Percentiles rank a stretch among this genome's conserved stretches.
phyloP scores from a whole-genome alignment of 2,797 vertebrate species.

The Cossypha dichroa region DNA sequence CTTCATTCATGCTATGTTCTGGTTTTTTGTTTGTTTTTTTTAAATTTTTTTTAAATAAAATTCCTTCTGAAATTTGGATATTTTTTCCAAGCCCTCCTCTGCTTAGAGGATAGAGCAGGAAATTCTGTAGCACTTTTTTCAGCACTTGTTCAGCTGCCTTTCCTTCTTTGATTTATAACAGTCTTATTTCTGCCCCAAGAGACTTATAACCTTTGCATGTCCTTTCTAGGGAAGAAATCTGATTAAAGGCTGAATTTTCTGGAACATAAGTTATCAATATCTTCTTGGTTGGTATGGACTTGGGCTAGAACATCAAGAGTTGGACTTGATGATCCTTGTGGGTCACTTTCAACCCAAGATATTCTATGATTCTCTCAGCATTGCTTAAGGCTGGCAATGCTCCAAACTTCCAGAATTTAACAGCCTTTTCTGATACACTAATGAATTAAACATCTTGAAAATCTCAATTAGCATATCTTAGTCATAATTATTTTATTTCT shows the following conservation, averaged over 20 bases:
- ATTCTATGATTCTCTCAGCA: not conserved
- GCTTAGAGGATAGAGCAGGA: not conserved
- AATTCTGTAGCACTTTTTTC: not conserved
- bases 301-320: not conserved
- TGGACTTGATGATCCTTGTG: not conserved
- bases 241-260: not conserved
- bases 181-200: not conserved
- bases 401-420: not conserved
- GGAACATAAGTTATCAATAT: not conserved
- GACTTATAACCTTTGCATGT: not conserved
- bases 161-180: not conserved
- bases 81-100: not conserved
- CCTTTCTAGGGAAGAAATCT: not conserved
- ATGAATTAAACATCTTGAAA: conserved; percentile 4
- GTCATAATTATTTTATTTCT: conserved; percentile 2
- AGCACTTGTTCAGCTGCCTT: not conserved
- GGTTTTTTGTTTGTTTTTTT: too few species aligned
- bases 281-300: not conserved
- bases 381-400: not conserved
- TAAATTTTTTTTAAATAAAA: not conserved
- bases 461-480: not conserved
- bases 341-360: not conserved
- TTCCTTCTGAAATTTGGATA: not conserved
- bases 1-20: not conserved
- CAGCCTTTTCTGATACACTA: not conserved